These are phyloP conservation scores for Mastacembelus armatus DNA, from an alignment of 2,797 vertebrate species.

Conservation along the genomic window DNA sequence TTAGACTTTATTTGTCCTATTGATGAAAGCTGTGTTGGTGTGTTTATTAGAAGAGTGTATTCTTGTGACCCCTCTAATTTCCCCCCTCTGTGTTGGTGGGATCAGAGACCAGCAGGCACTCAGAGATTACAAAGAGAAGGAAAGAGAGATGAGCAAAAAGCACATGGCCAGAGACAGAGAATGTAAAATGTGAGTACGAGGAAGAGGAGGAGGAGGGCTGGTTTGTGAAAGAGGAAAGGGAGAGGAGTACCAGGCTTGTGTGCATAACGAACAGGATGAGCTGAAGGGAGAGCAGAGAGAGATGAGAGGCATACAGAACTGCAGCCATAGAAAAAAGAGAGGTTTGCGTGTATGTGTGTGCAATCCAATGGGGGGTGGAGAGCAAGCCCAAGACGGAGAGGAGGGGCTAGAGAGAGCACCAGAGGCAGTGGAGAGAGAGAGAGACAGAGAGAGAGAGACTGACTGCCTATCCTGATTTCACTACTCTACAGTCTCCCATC, in stretches of 20 bases:
- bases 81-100: slow-evolving; percentile 34
- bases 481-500: slow-evolving; percentile 77
- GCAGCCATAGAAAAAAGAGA: slow-evolving; percentile 67
- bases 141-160: slow-evolving; percentile 27
- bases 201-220: slow-evolving; percentile 36
- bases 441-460: slow-evolving; percentile 52
- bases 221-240: slow-evolving; percentile 47
- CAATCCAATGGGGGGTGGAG: slow-evolving; percentile 55
- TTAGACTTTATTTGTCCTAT: slow-evolving; percentile 9
- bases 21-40: slow-evolving; percentile 24
- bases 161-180: slow-evolving; percentile 51
- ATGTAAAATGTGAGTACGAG: slow-evolving; percentile 56
- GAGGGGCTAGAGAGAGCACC: slow-evolving; percentile 70
- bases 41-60: slow-evolving; percentile 20
- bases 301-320: slow-evolving; percentile 71
- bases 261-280: slow-evolving; percentile 71
- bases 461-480: slow-evolving; percentile 77
- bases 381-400: slow-evolving; percentile 60
- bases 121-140: slow-evolving; percentile 31
- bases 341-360: slow-evolving; percentile 42
- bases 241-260: slow-evolving; percentile 49
- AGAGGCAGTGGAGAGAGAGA: slow-evolving; percentile 59
- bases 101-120: slow-evolving; percentile 54
- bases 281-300: slow-evolving; percentile 56
- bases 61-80: slow-evolving; percentile 31